Evolutionary conservation across 2,113 vertebrate genomes (phyloP), one percentile per base, ranked within the genome.

Genomic region (Gavia stellata): DNA sequence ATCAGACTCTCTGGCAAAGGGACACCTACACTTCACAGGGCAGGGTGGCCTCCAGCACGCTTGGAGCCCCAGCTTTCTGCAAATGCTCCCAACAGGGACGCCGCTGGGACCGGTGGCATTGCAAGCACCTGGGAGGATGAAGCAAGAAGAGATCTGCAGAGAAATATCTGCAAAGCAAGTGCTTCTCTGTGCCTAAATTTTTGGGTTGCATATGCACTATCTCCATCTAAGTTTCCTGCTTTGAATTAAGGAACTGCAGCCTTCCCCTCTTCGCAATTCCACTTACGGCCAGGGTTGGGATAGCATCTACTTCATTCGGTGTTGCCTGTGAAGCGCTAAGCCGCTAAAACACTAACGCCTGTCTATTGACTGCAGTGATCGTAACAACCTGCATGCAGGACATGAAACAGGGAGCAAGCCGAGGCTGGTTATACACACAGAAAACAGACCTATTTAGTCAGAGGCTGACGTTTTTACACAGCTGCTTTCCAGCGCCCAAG

Each of bases 341-440:
- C 2, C 6, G 38, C 42, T 52, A 2, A 17, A 81, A 5, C 31
- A 7, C 25, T 18, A 26, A 19, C 16, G 6, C 19, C 33, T 4
- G 2, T 6, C 6, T 4, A 28, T 5, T 4, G 21, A 29, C 29
- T 6, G 6, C 33, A 40, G 63, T 1, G 12, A 2, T 4, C 1
- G 2, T 26, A 62, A 28, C 53, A 14, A 13, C 63, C 53, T 34
- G 77, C 24, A 8, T 0, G 2, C 59, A 18, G 58, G 49, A 81
- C 8, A 3, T 0, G 10, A 36, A 65, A 25, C 28, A 42, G 49
- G 38, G 61, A 59, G 34, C 23, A 38, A 40, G 42, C 72, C 10
- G 53, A 40, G 81, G 49, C 58, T 47, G 36, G 13, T 59, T 5
- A 42, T 8, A 34, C 33, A 12, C 0, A 4, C 4, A 87, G 28